Conservation (phyloP, 2,113 vertebrate species). For the Sturnira hondurensis region DNA sequence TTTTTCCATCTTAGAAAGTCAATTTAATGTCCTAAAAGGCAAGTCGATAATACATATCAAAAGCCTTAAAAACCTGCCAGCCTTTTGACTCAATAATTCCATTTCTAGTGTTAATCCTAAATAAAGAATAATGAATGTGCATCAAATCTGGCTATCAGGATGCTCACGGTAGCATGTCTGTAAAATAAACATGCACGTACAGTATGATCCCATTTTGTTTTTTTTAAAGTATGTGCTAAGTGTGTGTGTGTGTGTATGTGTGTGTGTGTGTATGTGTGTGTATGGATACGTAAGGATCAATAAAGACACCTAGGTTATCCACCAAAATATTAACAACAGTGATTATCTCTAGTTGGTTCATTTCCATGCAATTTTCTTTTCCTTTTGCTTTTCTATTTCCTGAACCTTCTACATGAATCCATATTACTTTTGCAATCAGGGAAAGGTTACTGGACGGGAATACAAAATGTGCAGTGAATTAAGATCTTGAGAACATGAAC, state of each 20-base stretch:
- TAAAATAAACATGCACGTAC: not conserved
- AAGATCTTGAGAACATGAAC: slow-evolving; percentile 49
- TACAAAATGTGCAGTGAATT: slow-evolving; percentile 25
- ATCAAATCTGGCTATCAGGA: not conserved
- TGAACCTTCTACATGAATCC: not conserved
- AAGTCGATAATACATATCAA: not conserved
- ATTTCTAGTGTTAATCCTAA: slow-evolving; percentile 1
- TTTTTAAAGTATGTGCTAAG: not conserved
- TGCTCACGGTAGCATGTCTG: not conserved
- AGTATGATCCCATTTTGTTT: not conserved
- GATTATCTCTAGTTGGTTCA: not conserved
- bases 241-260: not conserved
- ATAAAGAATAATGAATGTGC: not conserved
- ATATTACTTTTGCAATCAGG: slow-evolving; percentile 14
- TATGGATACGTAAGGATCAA: not conserved
- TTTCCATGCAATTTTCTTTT: not conserved
- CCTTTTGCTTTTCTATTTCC: slow-evolving; percentile 14
- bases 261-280: not conserved
- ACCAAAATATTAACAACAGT: not conserved
- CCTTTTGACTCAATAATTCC: not conserved
- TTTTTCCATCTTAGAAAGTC: not conserved
- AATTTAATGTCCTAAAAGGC: not conserved
- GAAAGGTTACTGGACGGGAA: slow-evolving; percentile 18
- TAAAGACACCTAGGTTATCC: not conserved
- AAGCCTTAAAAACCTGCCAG: not conserved